Conservation (phyloP, 2,797 vertebrate species). For the Orestias chungarensis region DNA sequence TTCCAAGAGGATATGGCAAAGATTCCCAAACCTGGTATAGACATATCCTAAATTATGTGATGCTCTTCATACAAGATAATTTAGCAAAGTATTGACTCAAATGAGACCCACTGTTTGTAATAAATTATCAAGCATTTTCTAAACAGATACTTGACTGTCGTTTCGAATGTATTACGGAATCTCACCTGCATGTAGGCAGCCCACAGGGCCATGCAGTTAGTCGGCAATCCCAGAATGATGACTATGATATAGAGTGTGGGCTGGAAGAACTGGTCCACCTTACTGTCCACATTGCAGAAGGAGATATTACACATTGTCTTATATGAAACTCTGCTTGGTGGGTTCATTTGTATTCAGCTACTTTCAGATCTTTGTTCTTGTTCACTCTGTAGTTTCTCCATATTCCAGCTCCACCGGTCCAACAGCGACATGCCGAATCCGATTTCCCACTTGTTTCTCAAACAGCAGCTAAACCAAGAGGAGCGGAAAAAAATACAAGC, state of each 20-base stretch:
- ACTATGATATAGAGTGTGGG: conserved; percentile 91
- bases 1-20: too few species aligned
- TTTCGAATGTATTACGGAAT: too few species aligned
- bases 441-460: conserved; percentile 32
- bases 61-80: too few species aligned
- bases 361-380: conserved; percentile 46
- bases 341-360: conserved; percentile 19
- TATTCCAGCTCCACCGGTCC: conserved; percentile 50
- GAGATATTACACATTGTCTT: conserved; percentile 87
- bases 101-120: too few species aligned
- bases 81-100: too few species aligned
- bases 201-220: conserved; percentile 93
- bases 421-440: conserved; percentile 42
- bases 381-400: conserved; percentile 23
- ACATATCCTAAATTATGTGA: too few species aligned
- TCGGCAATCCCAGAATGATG: conserved; percentile 88
- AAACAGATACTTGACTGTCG: too few species aligned
- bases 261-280: conserved; percentile 90
- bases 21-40: too few species aligned
- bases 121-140: not conserved
- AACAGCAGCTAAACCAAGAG: conserved; percentile 22
- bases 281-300: conserved; percentile 90
- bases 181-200: conserved; percentile 91
- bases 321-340: conserved; percentile 22
- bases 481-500: conserved; percentile 8